Base-by-base conservation (phyloP, 1,140 invertebrate species). In the Ceratoteleas bidentatus region DNA sequence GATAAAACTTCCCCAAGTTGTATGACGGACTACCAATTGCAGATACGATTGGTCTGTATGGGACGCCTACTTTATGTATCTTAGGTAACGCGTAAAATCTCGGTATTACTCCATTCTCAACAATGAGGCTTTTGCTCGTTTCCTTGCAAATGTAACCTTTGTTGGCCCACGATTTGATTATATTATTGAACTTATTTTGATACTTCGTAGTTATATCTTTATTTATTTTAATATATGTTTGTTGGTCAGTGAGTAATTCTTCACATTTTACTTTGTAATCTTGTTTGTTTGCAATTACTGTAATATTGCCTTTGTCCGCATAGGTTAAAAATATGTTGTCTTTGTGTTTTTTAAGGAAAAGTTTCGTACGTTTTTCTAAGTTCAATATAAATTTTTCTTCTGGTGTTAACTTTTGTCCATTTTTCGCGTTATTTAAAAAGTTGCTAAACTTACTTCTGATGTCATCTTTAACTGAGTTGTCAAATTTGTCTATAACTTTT, bases 301-400 rank as follows among this genome's bases (percentile, higher is more conserved):
- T 53, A 33, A 53, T 53, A 33, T 33, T 53, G 3, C 50, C 50
- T 11, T 33, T 53, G 10, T 53, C 50, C 4, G 50, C 50, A 53
- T 53, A 53, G 4, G 50, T 53, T 33, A 53, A 53, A 53, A 53
- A 53, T 8, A 53, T 32, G 6, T 53, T 11, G 1, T 33, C 10
- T 32, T 53, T 53, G 0, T 53, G 6, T 2, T 33, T 10, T 53
- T 53, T 53, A 8, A 53, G 11, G 11, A 53, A 32, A 0, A 11
- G 1, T 11, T 9, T 24, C 8, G 50, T 53, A 11, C 33, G 10
- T 6, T 10, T 53, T 33, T 53, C 50, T 53, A 53, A 32, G 2
- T 53, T 9, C n/a, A 53, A 53, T 4, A 57, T 15, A 16, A 57
- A 40, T 14, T 57, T 57, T 9, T 57, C 54, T 9, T 57, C 54